Percentiles rank a stretch among this genome's conserved stretches.
These are phyloP conservation scores for Syngnathus typhle DNA, from an alignment of 2,113 vertebrate species.

Conservation along the genomic window DNA sequence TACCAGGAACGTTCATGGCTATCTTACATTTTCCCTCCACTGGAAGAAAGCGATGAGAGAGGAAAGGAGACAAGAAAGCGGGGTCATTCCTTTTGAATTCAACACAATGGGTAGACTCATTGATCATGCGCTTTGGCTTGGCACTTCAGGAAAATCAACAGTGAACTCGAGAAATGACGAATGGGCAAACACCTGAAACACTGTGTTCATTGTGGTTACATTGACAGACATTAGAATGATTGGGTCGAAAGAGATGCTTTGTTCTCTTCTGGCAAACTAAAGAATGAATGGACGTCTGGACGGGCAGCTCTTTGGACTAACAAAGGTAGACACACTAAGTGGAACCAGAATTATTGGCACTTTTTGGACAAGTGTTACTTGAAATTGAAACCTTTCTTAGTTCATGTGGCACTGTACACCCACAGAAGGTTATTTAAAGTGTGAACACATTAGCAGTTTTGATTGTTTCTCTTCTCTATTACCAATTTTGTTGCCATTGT, in stretches of 20 bases:
- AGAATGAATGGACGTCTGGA: slow-evolving; percentile 35
- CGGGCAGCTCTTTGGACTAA: slow-evolving; percentile 31
- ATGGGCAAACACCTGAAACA: slow-evolving; percentile 64
- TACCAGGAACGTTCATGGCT: slow-evolving; percentile 64
- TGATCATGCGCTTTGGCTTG: slow-evolving; percentile 57
- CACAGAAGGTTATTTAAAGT: slow-evolving; percentile 53
- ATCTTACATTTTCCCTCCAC: slow-evolving; percentile 73
- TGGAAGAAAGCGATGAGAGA: slow-evolving; percentile 68
- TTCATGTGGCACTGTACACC: slow-evolving; percentile 42
- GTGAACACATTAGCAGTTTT: slow-evolving; percentile 50
- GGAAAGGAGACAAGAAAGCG: slow-evolving; percentile 61
- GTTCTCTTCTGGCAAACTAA: slow-evolving; percentile 19
- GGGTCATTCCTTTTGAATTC: slow-evolving; percentile 67
- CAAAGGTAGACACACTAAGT: slow-evolving; percentile 28
- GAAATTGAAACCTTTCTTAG: slow-evolving; percentile 38
- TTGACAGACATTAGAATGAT: slow-evolving; percentile 52
- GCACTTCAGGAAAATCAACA: slow-evolving; percentile 52
- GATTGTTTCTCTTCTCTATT: slow-evolving; percentile 49
- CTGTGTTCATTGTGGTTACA: slow-evolving; percentile 52
- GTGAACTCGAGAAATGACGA: slow-evolving; percentile 51
- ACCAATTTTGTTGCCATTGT: slow-evolving; percentile 19
- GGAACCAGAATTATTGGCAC: slow-evolving; percentile 44
- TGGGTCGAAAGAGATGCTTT: slow-evolving; percentile 42
- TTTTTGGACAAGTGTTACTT: slow-evolving; percentile 39
- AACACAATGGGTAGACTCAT: slow-evolving; percentile 60